A percentile compares a stretch with the other conserved stretches of the same genome.
Evolutionary conservation across 30 jellyfish, hydroid and myxozoan species (phyloP).

Genomic region (Turritopsis rubra): DNA sequence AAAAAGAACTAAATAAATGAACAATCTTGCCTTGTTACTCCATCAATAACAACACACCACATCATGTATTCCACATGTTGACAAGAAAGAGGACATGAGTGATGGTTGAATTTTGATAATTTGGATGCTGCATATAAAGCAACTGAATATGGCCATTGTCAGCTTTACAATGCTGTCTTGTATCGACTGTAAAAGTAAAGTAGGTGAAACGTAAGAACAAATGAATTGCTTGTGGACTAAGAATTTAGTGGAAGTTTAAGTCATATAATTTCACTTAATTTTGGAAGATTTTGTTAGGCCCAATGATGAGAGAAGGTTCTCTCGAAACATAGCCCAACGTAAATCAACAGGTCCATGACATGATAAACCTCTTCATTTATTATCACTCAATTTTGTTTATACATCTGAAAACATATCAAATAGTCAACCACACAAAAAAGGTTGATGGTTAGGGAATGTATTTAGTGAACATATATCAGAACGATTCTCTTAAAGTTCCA

Average conservation of each 20-base stretch:
- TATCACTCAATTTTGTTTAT: too few species aligned
- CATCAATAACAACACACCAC: slow-evolving; percentile 25
- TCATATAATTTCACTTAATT: too few species aligned
- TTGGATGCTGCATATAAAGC: background rate
- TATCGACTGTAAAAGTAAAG: slow-evolving; percentile 30
- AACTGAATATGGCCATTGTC: background rate
- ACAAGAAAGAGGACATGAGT: slow-evolving; percentile 3
- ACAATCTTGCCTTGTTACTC: slow-evolving; percentile 38
- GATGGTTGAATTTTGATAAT: slow-evolving; percentile 24
- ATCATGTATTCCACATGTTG: slow-evolving; percentile 1
- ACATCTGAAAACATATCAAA: too few species aligned
- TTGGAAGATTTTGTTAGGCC: too few species aligned
- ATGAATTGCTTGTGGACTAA: background rate
- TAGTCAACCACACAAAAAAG: too few species aligned
- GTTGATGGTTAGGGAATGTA: too few species aligned
- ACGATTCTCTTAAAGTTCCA: too few species aligned
- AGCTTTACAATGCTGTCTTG: slow-evolving; percentile 34
- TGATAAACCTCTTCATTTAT: too few species aligned
- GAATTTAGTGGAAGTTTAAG: background rate
- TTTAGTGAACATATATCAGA: too few species aligned
- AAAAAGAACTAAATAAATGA: slow-evolving; percentile 18
- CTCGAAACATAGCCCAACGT: too few species aligned
- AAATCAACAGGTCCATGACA: too few species aligned
- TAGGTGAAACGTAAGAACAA: background rate
- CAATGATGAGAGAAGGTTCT: too few species aligned